A percentile compares a stretch with the other conserved stretches of the same genome.
Conservation (phyloP, 2,888 invertebrate genomes). For the Serrognathus titanus region DNA sequence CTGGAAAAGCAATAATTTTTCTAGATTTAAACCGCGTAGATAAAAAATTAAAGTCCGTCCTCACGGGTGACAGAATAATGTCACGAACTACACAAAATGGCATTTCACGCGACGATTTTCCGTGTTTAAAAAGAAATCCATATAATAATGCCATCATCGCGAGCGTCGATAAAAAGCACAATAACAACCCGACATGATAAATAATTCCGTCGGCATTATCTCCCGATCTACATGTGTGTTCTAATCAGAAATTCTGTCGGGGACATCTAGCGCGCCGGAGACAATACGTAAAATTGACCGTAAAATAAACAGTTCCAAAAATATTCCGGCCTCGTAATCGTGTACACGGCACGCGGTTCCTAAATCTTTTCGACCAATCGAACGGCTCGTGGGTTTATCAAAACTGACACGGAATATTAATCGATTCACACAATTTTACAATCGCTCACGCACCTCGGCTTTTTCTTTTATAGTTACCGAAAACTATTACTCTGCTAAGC, state of each 20-base stretch:
- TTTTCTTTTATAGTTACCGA: background rate
- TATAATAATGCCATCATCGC: slow-evolving; percentile 15
- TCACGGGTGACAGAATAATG: background rate
- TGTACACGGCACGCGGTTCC: slow-evolving; percentile 14
- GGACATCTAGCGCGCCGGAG: slow-evolving; percentile 34
- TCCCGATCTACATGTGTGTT: slow-evolving; percentile 40
- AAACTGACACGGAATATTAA: slow-evolving; percentile 23
- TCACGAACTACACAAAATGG: slow-evolving; percentile 6
- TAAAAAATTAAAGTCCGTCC: background rate
- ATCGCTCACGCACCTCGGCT: slow-evolving; percentile 13
- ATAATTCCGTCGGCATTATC: slow-evolving; percentile 34
- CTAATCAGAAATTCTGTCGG: slow-evolving; percentile 39
- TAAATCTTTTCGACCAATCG: slow-evolving; percentile 22
- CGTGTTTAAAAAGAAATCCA: slow-evolving; percentile 13
- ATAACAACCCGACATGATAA: slow-evolving; percentile 24
- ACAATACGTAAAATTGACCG: slow-evolving; percentile 24
- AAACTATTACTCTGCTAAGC: background rate
- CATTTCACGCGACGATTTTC: slow-evolving; percentile 14
- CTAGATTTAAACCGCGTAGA: background rate
- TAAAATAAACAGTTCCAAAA: slow-evolving; percentile 21
- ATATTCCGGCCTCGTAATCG: slow-evolving; percentile 5
- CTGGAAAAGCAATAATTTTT: too few relatives aligned
- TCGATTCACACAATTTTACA: slow-evolving; percentile 21
- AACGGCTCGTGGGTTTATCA: slow-evolving; percentile 18
- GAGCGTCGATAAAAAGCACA: slow-evolving; percentile 10